Base-by-base conservation (phyloP, 2,113 vertebrate species). In the Pseudopodoces humilis region DNA sequence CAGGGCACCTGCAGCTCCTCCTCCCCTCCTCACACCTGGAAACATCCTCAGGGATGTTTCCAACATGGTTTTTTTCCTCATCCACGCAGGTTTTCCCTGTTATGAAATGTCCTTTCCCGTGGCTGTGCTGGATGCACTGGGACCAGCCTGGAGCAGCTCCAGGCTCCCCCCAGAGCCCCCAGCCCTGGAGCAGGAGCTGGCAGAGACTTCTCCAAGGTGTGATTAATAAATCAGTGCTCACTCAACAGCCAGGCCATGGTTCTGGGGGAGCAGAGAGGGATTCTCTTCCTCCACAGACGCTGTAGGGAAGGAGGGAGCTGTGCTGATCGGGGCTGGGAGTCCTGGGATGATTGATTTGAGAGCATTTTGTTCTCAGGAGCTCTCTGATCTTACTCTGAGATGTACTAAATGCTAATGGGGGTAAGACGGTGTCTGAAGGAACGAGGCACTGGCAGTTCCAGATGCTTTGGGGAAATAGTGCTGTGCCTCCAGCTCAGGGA, bases 201-300 rank as follows among this genome's bases (percentile, higher is more conserved):
- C 69, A 35, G 15, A 1, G 5, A 4, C 7, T 52, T 62, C 27
- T 7, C 24, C 46, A 30, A 47, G 62, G 14, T 35, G 33, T 0
- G 2, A 50, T 24, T n/a, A 41, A 2, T 43, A 27, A 44, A 37
- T 46, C 64, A 20, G 4, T 39, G 35, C 11, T 47, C 53, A 4
- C 75, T 9, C 9, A 55, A 5, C n/a, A 31, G 24, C 23, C 2
- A 0, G 20, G 74, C 55, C 8, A 1, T 1, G 18, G 43, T 5
- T 46, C 60, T 82, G 27, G 22, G 37, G 41, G 53, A 72, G 77
- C 63, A 41, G n/a, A 52, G 47, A 58, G 7, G 27, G 62, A 11
- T 15, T 8, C 21, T 9, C 6, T 12, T 39, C 49, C 27, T 35
- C 27, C 31, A 2, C 4, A 16, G 55, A 60, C 64, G 17, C 13